Percentiles rank a stretch among this genome's conserved stretches.
These are phyloP conservation scores for Drosophila villosipedis DNA, from an alignment of 2,888 invertebrate species.

Conservation along the genomic window DNA sequence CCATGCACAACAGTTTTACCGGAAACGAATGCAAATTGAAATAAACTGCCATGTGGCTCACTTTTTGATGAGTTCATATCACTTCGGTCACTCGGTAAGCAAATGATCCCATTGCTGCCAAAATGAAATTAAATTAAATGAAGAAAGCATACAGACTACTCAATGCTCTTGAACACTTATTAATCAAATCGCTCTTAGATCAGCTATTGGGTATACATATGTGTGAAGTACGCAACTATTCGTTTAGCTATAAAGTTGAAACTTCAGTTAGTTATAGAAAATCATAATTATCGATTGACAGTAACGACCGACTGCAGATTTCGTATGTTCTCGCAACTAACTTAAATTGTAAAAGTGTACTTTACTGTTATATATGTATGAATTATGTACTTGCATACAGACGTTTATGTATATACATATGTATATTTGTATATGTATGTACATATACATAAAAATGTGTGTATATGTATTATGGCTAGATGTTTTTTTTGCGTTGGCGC, in stretches of 20 bases:
- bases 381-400: not conserved
- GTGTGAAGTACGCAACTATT: not conserved
- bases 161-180: not conserved
- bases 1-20: slow-evolving; percentile 52
- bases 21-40: slow-evolving; percentile 70
- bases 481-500: slow-evolving; percentile 16
- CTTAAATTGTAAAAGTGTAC: not conserved
- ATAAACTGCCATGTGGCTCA: slow-evolving; percentile 56
- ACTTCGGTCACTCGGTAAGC: slow-evolving; percentile 12
- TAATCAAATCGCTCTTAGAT: not conserved
- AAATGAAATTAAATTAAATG: slow-evolving; percentile 1
- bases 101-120: slow-evolving; percentile 14
- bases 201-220: not conserved
- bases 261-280: not conserved
- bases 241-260: not conserved
- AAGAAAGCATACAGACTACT: not conserved
- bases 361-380: not conserved
- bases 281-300: not conserved
- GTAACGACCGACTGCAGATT: not conserved
- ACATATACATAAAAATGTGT: not conserved
- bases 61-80: slow-evolving; percentile 40
- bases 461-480: not conserved
- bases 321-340: not conserved
- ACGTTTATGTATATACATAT: not conserved
- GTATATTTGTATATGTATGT: too few relatives aligned